Evolutionary conservation across 2,888 invertebrate genomes (phyloP).

Genomic region (Hofmannophila pseudospretella): DNA sequence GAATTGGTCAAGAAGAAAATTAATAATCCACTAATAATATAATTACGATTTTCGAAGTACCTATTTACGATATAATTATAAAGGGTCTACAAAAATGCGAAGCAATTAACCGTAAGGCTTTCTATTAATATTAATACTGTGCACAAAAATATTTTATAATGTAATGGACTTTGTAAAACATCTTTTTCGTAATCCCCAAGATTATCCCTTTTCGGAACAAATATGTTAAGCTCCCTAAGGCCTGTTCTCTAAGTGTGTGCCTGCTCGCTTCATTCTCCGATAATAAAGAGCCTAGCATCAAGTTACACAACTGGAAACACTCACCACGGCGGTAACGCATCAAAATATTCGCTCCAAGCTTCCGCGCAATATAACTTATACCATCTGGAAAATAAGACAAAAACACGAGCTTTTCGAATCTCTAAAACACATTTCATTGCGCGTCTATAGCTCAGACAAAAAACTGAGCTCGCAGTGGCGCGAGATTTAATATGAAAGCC

Average conservation of each 20-base stretch:
- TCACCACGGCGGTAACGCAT: slow-evolving; percentile 36
- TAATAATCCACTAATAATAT: no score
- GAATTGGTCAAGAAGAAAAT: no score
- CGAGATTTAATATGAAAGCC: slow-evolving; percentile 29
- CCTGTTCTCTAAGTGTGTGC: no score
- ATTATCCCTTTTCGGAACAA: background rate
- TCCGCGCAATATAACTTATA: slow-evolving; percentile 30
- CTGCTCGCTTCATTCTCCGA: no score
- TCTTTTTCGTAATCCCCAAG: no score
- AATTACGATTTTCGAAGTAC: no score
- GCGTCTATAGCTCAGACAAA: slow-evolving; percentile 25
- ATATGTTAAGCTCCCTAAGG: background rate
- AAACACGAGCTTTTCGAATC: slow-evolving; percentile 27
- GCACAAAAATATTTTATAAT: no score
- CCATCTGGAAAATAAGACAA: slow-evolving; percentile 38
- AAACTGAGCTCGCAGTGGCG: slow-evolving; percentile 19
- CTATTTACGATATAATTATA: no score
- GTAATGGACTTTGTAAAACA: no score
- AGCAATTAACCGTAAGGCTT: no score
- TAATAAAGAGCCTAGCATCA: slow-evolving; percentile 2
- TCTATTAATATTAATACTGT: no score
- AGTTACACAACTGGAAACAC: slow-evolving; percentile 24
- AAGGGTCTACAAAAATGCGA: no score
- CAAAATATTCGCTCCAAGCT: slow-evolving; percentile 49
- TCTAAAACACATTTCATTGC: slow-evolving; percentile 34